Evolutionary conservation across 2,113 vertebrate genomes (phyloP).

Genomic region (Mesitornis unicolor): DNA sequence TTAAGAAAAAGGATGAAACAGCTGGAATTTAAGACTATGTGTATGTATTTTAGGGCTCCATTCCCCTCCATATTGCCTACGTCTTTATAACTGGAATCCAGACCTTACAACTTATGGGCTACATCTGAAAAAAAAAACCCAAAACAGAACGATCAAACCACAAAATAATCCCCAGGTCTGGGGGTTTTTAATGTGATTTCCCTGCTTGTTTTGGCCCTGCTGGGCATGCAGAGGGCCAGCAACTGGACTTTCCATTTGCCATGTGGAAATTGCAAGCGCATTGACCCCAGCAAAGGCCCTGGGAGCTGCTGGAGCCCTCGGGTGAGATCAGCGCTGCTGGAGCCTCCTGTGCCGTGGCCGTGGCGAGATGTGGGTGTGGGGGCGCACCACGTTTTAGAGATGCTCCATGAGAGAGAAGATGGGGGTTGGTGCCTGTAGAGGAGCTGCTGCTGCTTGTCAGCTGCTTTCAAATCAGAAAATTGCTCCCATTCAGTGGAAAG

Average conservation of each 20-base stretch:
- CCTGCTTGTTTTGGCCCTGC: neutral
- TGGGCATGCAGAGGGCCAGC: neutral
- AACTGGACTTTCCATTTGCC: neutral
- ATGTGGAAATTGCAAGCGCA: neutral
- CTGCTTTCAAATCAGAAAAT: neutral
- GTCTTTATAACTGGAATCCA: neutral
- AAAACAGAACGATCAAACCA: neutral
- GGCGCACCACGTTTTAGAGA: accelerated
- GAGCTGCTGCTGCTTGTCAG: neutral
- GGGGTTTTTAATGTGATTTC: neutral
- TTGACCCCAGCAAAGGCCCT: neutral
- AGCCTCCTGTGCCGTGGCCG: neutral
- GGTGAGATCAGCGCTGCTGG: neutral
- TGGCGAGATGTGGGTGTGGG: neutral
- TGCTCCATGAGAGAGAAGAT: neutral
- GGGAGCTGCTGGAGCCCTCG: neutral
- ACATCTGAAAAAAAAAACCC: neutral
- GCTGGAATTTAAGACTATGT: neutral
- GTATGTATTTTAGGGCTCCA: neutral
- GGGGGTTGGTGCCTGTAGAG: neutral
- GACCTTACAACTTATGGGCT: neutral
- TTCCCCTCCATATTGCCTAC: neutral
- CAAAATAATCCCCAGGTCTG: neutral
- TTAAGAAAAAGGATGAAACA: neutral
- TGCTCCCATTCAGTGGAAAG: neutral